Evolutionary conservation across 2,888 invertebrate genomes (phyloP).

Genomic region (Agriotes lineatus): DNA sequence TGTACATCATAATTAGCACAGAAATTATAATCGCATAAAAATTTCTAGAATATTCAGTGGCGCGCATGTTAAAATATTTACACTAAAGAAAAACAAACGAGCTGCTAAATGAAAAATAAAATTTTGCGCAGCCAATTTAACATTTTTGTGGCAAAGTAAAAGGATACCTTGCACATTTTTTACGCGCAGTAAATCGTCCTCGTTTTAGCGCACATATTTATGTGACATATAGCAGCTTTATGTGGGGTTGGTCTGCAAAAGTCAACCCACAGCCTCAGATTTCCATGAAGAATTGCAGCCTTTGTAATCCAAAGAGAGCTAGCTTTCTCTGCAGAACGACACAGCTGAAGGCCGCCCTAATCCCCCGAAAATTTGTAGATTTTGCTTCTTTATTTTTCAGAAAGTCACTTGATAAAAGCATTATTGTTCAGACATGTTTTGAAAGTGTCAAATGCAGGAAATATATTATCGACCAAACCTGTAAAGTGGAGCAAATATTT

Average conservation of each 20-base stretch:
- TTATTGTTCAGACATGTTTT: too few species aligned
- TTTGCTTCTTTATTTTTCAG: slow-evolving; percentile 13
- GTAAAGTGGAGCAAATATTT: too few species aligned
- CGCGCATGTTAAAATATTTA: too few species aligned
- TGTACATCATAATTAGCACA: too few species aligned
- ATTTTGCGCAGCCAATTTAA: background rate
- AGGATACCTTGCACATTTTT: slow-evolving; percentile 18
- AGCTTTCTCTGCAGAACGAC: slow-evolving; percentile 17
- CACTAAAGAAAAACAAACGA: too few species aligned
- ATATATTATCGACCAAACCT: too few species aligned
- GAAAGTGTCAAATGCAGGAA: too few species aligned
- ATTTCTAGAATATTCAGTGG: too few species aligned
- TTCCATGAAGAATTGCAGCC: slow-evolving; percentile 22
- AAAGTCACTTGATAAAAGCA: too few species aligned
- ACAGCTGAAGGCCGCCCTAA: slow-evolving; percentile 8
- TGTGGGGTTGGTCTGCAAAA: slow-evolving; percentile 19
- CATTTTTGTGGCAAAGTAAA: background rate
- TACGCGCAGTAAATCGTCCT: slow-evolving; percentile 24
- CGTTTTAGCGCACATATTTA: slow-evolving; percentile 27
- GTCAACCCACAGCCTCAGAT: slow-evolving; percentile 16
- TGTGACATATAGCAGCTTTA: slow-evolving; percentile 29
- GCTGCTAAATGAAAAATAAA: background rate
- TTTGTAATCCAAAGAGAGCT: slow-evolving; percentile 25
- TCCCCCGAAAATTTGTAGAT: slow-evolving; percentile 10
- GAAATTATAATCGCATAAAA: too few species aligned